These are phyloP conservation scores for Hydraecia micacea DNA, from an alignment of 2,888 invertebrate species.

Conservation along the genomic window DNA sequence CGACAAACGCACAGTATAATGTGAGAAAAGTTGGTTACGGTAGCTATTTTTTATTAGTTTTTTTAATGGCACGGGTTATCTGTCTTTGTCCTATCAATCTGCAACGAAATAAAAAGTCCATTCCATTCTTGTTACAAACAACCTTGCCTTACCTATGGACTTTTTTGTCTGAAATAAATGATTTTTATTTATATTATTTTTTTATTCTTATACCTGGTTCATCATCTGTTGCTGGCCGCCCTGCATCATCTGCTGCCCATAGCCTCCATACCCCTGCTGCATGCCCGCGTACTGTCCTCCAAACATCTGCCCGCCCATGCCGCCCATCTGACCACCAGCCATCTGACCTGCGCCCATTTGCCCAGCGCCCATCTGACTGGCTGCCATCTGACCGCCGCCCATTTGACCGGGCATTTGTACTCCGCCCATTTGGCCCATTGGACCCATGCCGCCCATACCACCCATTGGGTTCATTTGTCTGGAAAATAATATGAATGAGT, in stretches of 20 bases:
- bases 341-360: slow-evolving; percentile 85
- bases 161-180: too few relatives aligned
- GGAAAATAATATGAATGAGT: not conserved
- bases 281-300: slow-evolving; percentile 91
- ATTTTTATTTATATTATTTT: too few relatives aligned
- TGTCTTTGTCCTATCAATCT: not conserved
- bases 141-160: too few relatives aligned
- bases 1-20: not conserved
- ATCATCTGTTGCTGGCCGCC: slow-evolving; percentile 89
- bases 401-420: slow-evolving; percentile 84
- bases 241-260: slow-evolving; percentile 89
- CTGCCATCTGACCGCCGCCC: slow-evolving; percentile 82
- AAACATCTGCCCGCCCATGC: slow-evolving; percentile 91
- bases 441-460: slow-evolving; percentile 78
- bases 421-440: slow-evolving; percentile 85
- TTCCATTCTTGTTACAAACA: too few relatives aligned
- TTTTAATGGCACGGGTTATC: not conserved
- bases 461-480: slow-evolving; percentile 89
- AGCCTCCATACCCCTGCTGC: slow-evolving; percentile 89
- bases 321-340: slow-evolving; percentile 84
- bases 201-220: slow-evolving; percentile 80
- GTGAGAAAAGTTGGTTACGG: not conserved
- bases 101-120: not conserved
- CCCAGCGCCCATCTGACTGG: slow-evolving; percentile 80
- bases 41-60: not conserved